Evolutionary conservation across 2,888 invertebrate species (phyloP), one percentile per base, ranked within the genome.

Genomic region (Kuschelorhynchus macadamiae): DNA sequence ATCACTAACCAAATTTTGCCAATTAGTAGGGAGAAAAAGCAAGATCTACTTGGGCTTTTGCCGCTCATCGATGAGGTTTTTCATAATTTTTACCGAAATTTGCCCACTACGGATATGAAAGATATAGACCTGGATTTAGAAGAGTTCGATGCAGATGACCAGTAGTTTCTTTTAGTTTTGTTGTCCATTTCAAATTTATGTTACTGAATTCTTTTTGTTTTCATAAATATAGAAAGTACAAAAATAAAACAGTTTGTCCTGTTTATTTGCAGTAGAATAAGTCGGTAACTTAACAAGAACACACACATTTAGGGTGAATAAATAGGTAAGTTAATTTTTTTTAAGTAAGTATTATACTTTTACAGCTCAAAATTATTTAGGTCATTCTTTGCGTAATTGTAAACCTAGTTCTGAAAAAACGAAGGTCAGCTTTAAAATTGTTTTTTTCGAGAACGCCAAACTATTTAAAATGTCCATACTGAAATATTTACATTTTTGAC

Each of bases 1-100:
- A 42, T 44, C 8, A 56, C 32, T 20, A 39, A 53, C 39, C 14
- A 39, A 1, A 2, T 18, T 16, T 17, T 53, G 2, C 52, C 52
- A 33, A 53, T 53, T 20, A 53, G 36, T 20, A 20, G 12, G 11
- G 20, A 39, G 17, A 53, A 53, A 39, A 53, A n/a, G 16, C 16
- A 53, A 20, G 17, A 53, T 12, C 25, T 56, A 25, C 32, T 56
- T 18, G 18, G 11, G 2, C 30, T 56, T 21, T 44, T 56, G 44
- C 44, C 56, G 0, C 46, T 56, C 9, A 44, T 56, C 9, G 25
- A 56, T 41, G 30, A 44, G 11, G 56, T 44, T 9, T 56, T 56
- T 44, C 56, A 56, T 46, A 12, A 44, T 14, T 32, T 57, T 47
- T 41, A 41, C 30, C 12, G 17, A 50, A 50, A 14, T 30, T 12